A percentile compares a stretch with the other conserved stretches of the same genome.
Evolutionary conservation across 2,888 invertebrate species (phyloP).

Genomic region (Mellilla xanthometata): DNA sequence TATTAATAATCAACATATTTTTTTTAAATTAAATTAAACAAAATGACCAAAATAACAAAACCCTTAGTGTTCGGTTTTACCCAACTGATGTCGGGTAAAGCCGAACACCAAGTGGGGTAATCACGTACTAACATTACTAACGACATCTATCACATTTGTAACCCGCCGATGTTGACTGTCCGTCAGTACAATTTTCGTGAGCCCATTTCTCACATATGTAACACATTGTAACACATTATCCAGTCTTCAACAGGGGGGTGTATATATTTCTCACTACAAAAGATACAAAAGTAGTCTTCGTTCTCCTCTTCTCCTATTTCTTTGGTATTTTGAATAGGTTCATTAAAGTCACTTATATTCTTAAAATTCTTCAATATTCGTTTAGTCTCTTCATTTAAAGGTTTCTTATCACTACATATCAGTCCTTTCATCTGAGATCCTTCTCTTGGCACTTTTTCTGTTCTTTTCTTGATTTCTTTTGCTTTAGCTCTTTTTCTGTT

Average conservation of each 20-base stretch:
- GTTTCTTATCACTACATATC: slow-evolving; percentile 8
- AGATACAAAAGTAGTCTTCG: neutral
- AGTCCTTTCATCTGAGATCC: slow-evolving; percentile 1
- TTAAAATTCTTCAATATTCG: slow-evolving; percentile 12
- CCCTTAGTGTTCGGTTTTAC: neutral
- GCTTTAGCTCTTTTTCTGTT: slow-evolving; percentile 20
- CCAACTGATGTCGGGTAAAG: slow-evolving; percentile 10
- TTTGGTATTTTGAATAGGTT: slow-evolving; percentile 10
- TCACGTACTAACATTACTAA: slow-evolving; percentile 15
- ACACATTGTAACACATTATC: slow-evolving; percentile 23
- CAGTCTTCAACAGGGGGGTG: slow-evolving; percentile 24
- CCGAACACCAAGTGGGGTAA: slow-evolving; percentile 16
- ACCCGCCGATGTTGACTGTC: slow-evolving; percentile 11
- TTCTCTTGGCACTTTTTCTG: slow-evolving; percentile 1
- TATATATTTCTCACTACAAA: slow-evolving; percentile 19
- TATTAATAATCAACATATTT: neutral
- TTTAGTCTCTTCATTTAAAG: slow-evolving; percentile 10
- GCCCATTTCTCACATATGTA: slow-evolving; percentile 21
- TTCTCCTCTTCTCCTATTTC: slow-evolving; percentile 9
- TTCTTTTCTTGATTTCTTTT: slow-evolving; percentile 12
- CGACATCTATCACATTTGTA: slow-evolving; percentile 20
- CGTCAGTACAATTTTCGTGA: slow-evolving; percentile 17
- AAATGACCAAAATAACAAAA: neutral
- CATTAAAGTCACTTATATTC: slow-evolving; percentile 8
- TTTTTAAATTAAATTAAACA: neutral